Conservation (phyloP, 1,140 invertebrate genomes). For the Neomicropteryx cornuta region DNA sequence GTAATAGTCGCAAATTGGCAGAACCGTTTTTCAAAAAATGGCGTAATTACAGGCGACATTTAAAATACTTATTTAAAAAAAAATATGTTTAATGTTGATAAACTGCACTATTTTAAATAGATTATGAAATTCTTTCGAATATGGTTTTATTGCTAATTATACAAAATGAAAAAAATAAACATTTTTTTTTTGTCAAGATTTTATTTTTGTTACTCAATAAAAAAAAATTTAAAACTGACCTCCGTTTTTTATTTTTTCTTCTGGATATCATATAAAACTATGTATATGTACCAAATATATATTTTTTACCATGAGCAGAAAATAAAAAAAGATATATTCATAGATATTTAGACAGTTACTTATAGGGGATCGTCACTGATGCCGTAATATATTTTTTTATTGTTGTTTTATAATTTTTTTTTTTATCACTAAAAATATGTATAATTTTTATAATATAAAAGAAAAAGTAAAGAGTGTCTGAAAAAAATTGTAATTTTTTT, state of each 20-base stretch:
- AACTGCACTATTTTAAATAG: not conserved
- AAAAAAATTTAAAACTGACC: not conserved
- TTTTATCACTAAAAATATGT: not conserved
- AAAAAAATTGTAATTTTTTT: too few relatives aligned
- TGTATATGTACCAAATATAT: not conserved
- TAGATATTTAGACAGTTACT: not conserved
- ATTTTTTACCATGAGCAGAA: constrained; percentile 1
- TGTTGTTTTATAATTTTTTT: constrained; percentile 5
- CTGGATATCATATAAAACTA: not conserved
- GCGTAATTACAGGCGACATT: not conserved
- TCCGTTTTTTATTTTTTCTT: constrained; percentile 1
- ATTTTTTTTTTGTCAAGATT: not conserved
- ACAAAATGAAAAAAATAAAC: not conserved
- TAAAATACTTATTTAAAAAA: not conserved
- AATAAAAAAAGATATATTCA: not conserved
- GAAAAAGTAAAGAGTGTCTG: not conserved
- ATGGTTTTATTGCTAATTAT: not conserved
- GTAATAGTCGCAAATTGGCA: too few relatives aligned
- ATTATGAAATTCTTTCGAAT: not conserved
- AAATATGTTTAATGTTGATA: not conserved
- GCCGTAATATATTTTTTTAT: not conserved
- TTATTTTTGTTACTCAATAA: not conserved
- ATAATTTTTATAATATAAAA: not conserved
- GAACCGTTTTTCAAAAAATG: not conserved
- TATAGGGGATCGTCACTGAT: not conserved